Evolutionary conservation across 1,140 invertebrate genomes (phyloP).

Genomic region (Tetramorium parvispinum): DNA sequence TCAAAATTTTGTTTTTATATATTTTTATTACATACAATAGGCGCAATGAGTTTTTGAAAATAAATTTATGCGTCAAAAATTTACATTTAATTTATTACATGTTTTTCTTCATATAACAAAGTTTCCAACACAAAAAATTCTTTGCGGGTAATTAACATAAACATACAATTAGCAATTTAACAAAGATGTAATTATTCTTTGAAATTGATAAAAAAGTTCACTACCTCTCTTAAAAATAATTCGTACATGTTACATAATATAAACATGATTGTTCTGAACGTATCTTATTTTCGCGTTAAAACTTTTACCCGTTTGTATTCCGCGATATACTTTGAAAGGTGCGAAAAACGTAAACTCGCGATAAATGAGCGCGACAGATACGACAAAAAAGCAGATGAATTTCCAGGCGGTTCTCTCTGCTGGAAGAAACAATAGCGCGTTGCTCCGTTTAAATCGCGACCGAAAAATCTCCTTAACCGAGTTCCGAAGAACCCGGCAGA

Average conservation of each 20-base stretch:
- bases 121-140: neutral
- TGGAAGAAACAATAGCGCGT: conserved; percentile 19
- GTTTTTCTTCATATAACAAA: neutral
- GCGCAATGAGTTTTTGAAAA: neutral
- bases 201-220: neutral
- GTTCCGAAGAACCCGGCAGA: conserved; percentile 43
- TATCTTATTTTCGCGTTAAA: neutral
- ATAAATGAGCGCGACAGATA: conserved; percentile 29
- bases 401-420: neutral
- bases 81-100: neutral
- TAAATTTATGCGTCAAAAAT: neutral
- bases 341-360: conserved; percentile 32
- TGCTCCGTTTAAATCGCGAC: conserved; percentile 22
- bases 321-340: neutral
- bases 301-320: neutral
- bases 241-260: neutral
- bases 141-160: neutral
- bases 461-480: conserved; percentile 51
- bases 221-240: neutral
- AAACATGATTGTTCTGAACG: neutral
- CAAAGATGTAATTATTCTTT: neutral
- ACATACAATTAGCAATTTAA: neutral
- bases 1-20: neutral
- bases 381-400: conserved; percentile 1
- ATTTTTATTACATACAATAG: neutral